Evolutionary conservation across 2,888 invertebrate genomes (phyloP), one percentile per base, ranked within the genome.

Genomic region (Caenorhabditis wallacei): DNA sequence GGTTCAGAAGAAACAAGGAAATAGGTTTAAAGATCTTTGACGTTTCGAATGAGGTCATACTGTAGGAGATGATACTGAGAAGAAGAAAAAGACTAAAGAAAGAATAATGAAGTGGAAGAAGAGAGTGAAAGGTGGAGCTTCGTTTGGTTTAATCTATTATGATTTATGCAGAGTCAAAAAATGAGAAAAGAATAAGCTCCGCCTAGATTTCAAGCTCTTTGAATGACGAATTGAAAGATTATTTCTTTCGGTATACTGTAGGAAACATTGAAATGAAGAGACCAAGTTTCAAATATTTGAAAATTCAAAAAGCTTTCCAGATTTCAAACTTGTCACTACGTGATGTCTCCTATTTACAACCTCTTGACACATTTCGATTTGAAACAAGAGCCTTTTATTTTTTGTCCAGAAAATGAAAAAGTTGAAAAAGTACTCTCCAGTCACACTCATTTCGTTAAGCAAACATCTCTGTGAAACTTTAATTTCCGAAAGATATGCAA

Each of bases 91-190:
- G 30, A 30, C 18, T 48, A 5, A 35, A 35, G n/a, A 18, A 30
- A 24, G 3, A 64, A 64, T 24, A 18, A 40, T 26, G n/a, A 48
- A 63, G 30, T 26, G 26, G 40, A 48, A n/a, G 18, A 26, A n/a
- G 16, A 48, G 18, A 51, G 35, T n/a, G 7, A 26, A 53, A 53
- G 53, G 53, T 37, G 66, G 66, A 53, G 53, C 53, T 53, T 66
- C n/a, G 7, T 35, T 66, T 37, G 37, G 53, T 66, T 66, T 69
- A 69, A 69, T 51, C 57, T 71, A 61, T 71, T 61, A 40, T 71
- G 71, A 71, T 71, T 61, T 51, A 71, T 71, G 61, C 24, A 53
- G 37, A 68, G 68, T 68, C 40, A 54, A 40, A 48, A 30, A 53
- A 26, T 35, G 35, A 11, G 48, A 66, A 48, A 37, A 16, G n/a